phyloP scores from a whole-genome alignment of 2,888 invertebrate genomes.

The Tipula unca region DNA sequence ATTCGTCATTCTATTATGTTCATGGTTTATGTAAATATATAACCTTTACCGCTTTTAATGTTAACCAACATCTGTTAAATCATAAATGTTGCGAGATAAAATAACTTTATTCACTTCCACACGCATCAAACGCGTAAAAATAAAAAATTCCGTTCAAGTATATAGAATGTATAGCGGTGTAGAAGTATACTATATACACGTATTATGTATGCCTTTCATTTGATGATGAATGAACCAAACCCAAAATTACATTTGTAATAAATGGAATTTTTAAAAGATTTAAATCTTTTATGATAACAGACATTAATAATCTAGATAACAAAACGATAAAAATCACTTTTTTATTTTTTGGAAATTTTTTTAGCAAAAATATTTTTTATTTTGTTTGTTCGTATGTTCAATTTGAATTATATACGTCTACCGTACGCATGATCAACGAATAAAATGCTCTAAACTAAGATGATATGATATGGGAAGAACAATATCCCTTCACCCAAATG shows the following conservation, averaged over 20 bases:
- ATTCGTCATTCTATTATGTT: too few species aligned
- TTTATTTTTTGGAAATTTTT: background rate
- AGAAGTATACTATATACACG: too few species aligned
- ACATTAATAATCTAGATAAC: constrained; percentile 14
- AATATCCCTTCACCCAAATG: background rate
- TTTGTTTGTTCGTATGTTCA: background rate
- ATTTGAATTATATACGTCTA: background rate
- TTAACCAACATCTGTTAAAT: background rate
- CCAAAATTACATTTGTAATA: background rate
- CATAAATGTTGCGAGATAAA: background rate
- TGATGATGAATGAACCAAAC: background rate
- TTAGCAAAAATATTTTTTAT: background rate
- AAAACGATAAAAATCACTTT: background rate
- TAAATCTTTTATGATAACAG: constrained; percentile 14
- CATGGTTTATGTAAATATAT: background rate
- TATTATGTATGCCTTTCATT: background rate
- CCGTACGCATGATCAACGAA: background rate
- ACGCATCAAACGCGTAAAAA: background rate
- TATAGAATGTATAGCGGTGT: too few species aligned
- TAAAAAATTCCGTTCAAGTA: background rate
- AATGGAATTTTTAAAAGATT: background rate
- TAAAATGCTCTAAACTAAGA: background rate
- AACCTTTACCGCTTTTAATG: background rate
- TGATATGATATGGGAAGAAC: background rate
- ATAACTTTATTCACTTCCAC: background rate